Base-by-base conservation (phyloP, 1,140 invertebrate genomes). In the Rhyacophila brunnea region DNA sequence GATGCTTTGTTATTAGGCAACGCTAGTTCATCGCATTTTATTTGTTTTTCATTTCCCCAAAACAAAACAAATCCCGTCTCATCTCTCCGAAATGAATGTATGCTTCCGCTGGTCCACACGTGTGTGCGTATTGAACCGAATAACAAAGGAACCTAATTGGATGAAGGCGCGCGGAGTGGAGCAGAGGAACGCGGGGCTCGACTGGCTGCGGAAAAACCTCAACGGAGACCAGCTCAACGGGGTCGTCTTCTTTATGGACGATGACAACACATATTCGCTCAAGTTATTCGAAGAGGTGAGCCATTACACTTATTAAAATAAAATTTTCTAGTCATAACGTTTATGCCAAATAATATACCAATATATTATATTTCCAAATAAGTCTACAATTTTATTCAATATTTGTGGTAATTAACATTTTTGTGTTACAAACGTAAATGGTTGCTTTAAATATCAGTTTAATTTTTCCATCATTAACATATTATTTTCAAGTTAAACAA, bases 221-320 rank as follows among this genome's bases (percentile, higher is more conserved):
- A 68, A 69, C 1, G 75, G 79, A 14, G 74, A 80, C 50, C 81
- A 85, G 65, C 70, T 70, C 47, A 80, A 81, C 69, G 93, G 92
- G 1, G 86, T 98, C 38, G 86, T 99, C 0, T 99, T 93, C 79
- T 99, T 99, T 79, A 96, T 95, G 74, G 97, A 99, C 74, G 97
- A 99, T 76, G 97, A 99, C 72, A 99, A 99, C 71, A 91, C 92
- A 1, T 98, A 98, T 71, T 87, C 88, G 61, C 70, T 96, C 14
- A 86, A 91, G 71, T 73, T 98, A 35, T 98, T 98, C 79, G 83
- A 91, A 64, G 93, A 98, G 82, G 92, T 93, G 72, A 53, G 50
- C 49, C 4, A 6, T 18, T 14, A 28, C 43, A 32, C 11, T 48
- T 48, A 70, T 56, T 56, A 40, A 35, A n/a, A n/a, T n/a, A n/a